These are phyloP conservation scores for Cydia amplana DNA, from an alignment of 1,140 invertebrate species.

Conservation along the genomic window DNA sequence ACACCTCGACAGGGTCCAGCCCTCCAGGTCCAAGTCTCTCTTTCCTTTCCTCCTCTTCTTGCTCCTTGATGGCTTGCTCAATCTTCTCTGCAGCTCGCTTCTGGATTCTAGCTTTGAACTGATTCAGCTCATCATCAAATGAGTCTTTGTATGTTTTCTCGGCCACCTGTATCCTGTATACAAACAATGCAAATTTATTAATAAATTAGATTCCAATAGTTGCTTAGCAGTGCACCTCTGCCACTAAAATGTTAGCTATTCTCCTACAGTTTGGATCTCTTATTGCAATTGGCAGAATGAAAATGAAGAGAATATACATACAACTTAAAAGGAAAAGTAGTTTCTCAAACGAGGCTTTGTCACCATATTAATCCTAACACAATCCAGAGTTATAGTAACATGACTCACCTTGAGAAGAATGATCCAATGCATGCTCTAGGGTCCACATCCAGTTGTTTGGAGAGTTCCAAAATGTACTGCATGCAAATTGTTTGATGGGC, in stretches of 20 bases:
- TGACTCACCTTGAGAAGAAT: constrained; percentile 92
- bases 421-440: constrained; percentile 94
- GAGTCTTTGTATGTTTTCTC: constrained; percentile 95
- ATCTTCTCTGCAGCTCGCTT: constrained; percentile 94
- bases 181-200: constrained; percentile 17
- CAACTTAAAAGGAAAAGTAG: no score
- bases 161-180: constrained; percentile 91
- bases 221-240: no score
- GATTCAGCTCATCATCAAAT: constrained; percentile 95
- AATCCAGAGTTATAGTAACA: constrained; percentile 16
- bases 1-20: constrained; percentile 98
- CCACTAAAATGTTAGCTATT: no score
- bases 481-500: constrained; percentile 99
- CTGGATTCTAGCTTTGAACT: constrained; percentile 94
- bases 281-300: no score
- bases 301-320: no score
- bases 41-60: constrained; percentile 93
- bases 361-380: not conserved
- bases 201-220: no score
- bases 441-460: constrained; percentile 96
- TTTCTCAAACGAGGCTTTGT: no score
- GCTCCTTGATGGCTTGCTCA: constrained; percentile 89
- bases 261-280: no score
- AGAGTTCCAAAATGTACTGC: constrained; percentile 98
- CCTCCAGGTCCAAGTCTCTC: constrained; percentile 97